Base-by-base conservation (phyloP, 1,140 invertebrate species). In the Andrena cerasifolii region DNA sequence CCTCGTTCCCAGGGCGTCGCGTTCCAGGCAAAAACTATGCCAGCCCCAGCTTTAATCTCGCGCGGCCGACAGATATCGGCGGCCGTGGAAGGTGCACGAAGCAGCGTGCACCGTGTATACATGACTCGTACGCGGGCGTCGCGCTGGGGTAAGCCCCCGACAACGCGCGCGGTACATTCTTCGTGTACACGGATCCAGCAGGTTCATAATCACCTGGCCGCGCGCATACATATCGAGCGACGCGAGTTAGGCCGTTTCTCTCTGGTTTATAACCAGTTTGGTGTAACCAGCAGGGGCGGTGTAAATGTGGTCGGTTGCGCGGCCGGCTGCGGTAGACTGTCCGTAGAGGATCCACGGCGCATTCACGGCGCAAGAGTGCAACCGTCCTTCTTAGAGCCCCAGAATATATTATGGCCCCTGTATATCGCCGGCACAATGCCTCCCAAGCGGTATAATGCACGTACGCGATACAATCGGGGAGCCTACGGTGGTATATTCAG, bases 141-240 rank as follows among this genome's bases (percentile, higher is more conserved):
- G 66, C 66, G 45, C 54, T 24, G 54, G 66, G 67, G 67, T 77
- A 54, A 61, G n/a, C 24, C 26, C 40, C 54, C 43, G 53, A 77
- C 72, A 75, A 24, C 62, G 26, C 62, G 21, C 40, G 16, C 49
- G 61, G 56, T 71, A 71, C 75, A 43, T 71, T 77, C 75, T 77
- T 71, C 56, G 75, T 7, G 40, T 71, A 62, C 75, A 77, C 56
- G 75, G 43, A 77, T 71, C 75, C 56, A 77, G 75, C 75, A 77
- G 75, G 75, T 77, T 77, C 75, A 77, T 77, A 77, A 77, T 77
- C 75, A 77, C 75, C 75, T 77, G 75, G 67, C 56, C 75, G 33
- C 40, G 75, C 75, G 49, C 75, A 61, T 77, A 77, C 67, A 71
- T 77, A 77, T 77, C 75, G 66, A 61, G 47, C 33, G 56, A 77